Conservation (phyloP, 2,888 invertebrate species). For the Lissonota sp. region DNA sequence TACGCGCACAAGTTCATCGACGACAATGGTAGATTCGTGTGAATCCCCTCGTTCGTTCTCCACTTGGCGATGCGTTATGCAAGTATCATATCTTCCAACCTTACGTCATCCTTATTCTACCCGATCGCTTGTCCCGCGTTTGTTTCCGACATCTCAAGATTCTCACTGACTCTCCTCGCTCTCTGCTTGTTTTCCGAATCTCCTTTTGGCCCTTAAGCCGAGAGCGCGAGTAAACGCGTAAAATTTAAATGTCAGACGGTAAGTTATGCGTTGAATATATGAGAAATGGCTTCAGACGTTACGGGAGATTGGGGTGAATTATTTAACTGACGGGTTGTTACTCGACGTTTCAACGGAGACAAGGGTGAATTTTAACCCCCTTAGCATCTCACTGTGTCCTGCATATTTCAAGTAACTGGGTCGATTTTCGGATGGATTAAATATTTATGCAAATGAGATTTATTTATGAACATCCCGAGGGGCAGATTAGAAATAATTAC, state of each 20-base stretch:
- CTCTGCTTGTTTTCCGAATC: slow-evolving; percentile 9
- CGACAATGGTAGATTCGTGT: slow-evolving; percentile 53
- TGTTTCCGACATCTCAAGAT: slow-evolving; percentile 42
- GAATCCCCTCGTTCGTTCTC: slow-evolving; percentile 20
- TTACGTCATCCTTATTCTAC: not conserved
- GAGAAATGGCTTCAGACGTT: not conserved
- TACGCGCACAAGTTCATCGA: slow-evolving; percentile 28
- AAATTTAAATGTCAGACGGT: slow-evolving; percentile 37
- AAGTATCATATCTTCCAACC: slow-evolving; percentile 54
- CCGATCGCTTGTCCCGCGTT: slow-evolving; percentile 57
- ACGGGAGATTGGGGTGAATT: slow-evolving; percentile 26
- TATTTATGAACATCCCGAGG: too few relatives aligned
- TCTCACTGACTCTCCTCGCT: not conserved
- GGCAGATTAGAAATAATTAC: too few relatives aligned
- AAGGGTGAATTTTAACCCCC: too few relatives aligned
- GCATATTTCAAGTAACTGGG: too few relatives aligned
- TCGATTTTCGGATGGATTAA: too few relatives aligned
- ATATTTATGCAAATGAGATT: too few relatives aligned
- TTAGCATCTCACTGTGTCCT: too few relatives aligned
- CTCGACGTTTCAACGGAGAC: not conserved
- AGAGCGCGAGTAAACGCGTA: slow-evolving; percentile 27
- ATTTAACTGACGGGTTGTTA: slow-evolving; percentile 14
- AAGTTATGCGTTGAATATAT: not conserved
- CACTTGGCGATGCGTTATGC: slow-evolving; percentile 24
- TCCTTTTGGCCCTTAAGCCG: slow-evolving; percentile 3